A percentile compares a stretch with the other conserved stretches of the same genome.
These are phyloP conservation scores for Temnothorax ravouxi DNA, from an alignment of 2,888 invertebrate genomes.

Conservation along the genomic window DNA sequence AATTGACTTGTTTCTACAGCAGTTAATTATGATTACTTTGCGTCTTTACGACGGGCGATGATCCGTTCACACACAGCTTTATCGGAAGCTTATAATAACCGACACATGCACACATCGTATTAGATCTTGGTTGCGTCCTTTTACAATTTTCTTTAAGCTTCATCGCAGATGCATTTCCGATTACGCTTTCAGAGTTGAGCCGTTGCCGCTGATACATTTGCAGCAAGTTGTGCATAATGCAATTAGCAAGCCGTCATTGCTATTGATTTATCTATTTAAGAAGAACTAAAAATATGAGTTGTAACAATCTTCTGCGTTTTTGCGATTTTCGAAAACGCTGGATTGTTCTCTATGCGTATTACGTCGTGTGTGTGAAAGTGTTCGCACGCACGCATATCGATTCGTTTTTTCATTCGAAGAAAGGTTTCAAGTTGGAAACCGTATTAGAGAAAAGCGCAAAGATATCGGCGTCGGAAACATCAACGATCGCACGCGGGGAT, in stretches of 20 bases:
- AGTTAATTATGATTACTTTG: not conserved
- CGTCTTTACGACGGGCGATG: conserved; percentile 19
- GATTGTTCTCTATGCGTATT: not conserved
- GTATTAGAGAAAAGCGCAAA: not conserved
- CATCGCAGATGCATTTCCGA: not conserved
- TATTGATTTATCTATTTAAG: not conserved
- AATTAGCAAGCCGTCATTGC: not conserved
- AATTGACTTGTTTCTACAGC: not conserved
- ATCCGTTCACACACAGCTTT: conserved; percentile 50
- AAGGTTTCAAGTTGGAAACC: not conserved
- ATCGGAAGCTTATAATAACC: conserved; percentile 64
- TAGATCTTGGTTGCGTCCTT: conserved; percentile 56
- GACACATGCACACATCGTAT: conserved; percentile 45
- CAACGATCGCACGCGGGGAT: conserved; percentile 30
- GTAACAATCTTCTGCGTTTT: not conserved
- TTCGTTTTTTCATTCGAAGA: not conserved
- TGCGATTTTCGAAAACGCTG: not conserved
- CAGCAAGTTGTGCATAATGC: not conserved
- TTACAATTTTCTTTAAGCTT: conserved; percentile 19
- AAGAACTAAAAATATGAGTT: not conserved
- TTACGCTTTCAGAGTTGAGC: not conserved
- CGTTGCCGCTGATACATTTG: not conserved
- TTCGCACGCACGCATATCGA: not conserved
- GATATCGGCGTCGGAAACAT: not conserved
- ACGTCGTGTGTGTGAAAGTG: not conserved